Percentiles rank a stretch among this genome's conserved stretches.
These are phyloP conservation scores for Orius laevigatus DNA, from an alignment of 1,140 invertebrate species.

Conservation along the genomic window DNA sequence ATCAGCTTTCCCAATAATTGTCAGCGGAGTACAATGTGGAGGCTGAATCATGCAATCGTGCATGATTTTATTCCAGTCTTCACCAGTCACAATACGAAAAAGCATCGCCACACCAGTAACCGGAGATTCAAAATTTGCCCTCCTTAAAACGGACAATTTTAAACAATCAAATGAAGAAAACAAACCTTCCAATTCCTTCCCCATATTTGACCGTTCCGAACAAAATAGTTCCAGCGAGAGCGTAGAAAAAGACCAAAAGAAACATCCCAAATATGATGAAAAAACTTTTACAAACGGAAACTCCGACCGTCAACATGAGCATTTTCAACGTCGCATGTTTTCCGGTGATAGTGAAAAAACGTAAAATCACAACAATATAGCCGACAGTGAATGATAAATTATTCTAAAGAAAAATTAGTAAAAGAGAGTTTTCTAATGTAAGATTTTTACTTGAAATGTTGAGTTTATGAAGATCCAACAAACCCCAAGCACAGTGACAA, in stretches of 20 bases:
- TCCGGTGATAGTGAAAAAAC: constrained; percentile 98
- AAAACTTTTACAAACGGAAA: constrained; percentile 99
- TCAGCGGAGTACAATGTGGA: constrained; percentile 84
- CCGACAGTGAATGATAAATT: constrained; percentile 87
- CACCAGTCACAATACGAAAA: constrained; percentile 97
- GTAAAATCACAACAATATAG: constrained; percentile 91
- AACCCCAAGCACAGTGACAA: constrained; percentile 90
- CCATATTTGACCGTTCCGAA: constrained; percentile 99
- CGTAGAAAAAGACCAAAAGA: constrained; percentile 95
- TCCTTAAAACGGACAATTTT: too few relatives aligned
- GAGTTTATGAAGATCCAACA: constrained; percentile 95
- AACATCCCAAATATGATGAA: constrained; percentile 99
- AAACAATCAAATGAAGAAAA: too few relatives aligned
- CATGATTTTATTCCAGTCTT: constrained; percentile 99
- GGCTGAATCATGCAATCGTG: constrained; percentile 98
- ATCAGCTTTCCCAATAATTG: constrained; percentile 98
- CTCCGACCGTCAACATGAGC: constrained; percentile 96
- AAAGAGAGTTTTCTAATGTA: neutral
- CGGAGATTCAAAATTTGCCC: constrained; percentile 94
- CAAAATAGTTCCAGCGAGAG: constrained; percentile 91
- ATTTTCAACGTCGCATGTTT: constrained; percentile 99
- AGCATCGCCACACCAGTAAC: constrained; percentile 93
- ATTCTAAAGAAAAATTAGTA: constrained; percentile 36
- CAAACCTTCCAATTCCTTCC: constrained; percentile 92
- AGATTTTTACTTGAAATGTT: constrained; percentile 50